Base-by-base conservation (phyloP, 2,888 invertebrate species). In the Chydorus sphaericus region DNA sequence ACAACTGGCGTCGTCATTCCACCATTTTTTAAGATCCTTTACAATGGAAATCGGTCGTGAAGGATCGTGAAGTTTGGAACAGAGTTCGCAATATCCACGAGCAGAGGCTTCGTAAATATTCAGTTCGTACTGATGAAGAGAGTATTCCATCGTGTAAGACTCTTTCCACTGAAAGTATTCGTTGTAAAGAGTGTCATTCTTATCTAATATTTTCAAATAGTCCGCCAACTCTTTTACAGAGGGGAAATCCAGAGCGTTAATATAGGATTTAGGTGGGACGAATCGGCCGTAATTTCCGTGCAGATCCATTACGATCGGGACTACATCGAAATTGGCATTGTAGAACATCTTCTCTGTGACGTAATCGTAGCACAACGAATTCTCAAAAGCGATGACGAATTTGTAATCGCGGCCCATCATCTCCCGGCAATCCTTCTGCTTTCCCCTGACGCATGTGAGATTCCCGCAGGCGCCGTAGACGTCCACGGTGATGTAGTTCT, bases 231-330 rank as follows among this genome's bases (percentile, higher is more conserved):
- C 85, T 65, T 83, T 81, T 0, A 94, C 85, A 26, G 85, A 82
- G 30, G 82, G 80, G 69, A 94, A 96, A 69, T 96, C 93, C 67
- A 96, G 94, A 26, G 94, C 91, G 71, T 96, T 94, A 58, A 96
- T 85, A 72, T 86, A 96, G 4, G 91, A 92, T 63, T 87, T 82
- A 67, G 85, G 82, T 0, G 96, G 96, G 2, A 94, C 87, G 61
- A 82, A 81, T 48, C 84, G 79, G 59, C 82, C 83, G 70, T 96
- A 96, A 68, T 96, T 93, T 58, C 85, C 83, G 18, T 52, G 33
- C 5, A 33, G 23, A 18, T 18, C 52, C 18, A 52, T 8, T 1
- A 33, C 36, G n/a, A 52, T 20, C 8, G 52, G 52, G 16, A 52
- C 18, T 4, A 20, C 36, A 4, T 52, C 26, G 31, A 33, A 33